phyloP scores from a whole-genome alignment of 2,113 vertebrate genomes.

The Siniperca knerii region DNA sequence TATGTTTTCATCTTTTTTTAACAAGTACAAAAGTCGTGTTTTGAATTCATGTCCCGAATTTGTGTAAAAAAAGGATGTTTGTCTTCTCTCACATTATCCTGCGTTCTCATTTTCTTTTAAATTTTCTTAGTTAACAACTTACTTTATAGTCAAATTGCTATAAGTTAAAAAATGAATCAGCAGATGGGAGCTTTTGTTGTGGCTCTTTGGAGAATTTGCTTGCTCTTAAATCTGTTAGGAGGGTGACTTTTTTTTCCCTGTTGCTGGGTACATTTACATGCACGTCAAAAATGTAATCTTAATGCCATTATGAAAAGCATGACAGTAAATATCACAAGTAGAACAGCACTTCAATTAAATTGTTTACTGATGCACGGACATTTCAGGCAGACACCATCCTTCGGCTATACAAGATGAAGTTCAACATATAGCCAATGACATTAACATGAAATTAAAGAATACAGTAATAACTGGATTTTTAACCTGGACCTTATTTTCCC shows the following conservation, averaged over 20 bases:
- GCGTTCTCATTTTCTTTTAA: constrained; percentile 47
- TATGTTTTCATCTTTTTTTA: constrained; percentile 48
- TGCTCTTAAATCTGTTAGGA: constrained; percentile 42
- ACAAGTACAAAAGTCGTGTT: constrained; percentile 52
- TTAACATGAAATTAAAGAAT: neutral
- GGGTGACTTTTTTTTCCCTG: neutral
- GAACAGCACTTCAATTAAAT: constrained; percentile 12
- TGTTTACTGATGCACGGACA: neutral
- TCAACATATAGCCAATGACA: neutral
- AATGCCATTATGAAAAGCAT: constrained; percentile 12
- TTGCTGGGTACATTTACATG: constrained; percentile 21
- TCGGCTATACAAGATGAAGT: neutral
- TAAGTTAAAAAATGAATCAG: constrained; percentile 37
- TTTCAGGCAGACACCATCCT: neutral
- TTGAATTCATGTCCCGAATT: constrained; percentile 49
- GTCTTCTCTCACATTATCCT: constrained; percentile 37
- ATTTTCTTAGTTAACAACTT: constrained; percentile 58
- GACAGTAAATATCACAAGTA: neutral
- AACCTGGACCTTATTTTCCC: neutral
- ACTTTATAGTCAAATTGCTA: constrained; percentile 56
- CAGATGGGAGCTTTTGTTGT: constrained; percentile 47
- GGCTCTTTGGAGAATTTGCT: constrained; percentile 40
- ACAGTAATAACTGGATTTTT: neutral
- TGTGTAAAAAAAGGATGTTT: constrained; percentile 42
- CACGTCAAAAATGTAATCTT: neutral